A percentile compares a stretch with the other conserved stretches of the same genome.
These are phyloP conservation scores for Lutraria lutraria DNA, from an alignment of 2,888 invertebrate genomes.

Conservation along the genomic window DNA sequence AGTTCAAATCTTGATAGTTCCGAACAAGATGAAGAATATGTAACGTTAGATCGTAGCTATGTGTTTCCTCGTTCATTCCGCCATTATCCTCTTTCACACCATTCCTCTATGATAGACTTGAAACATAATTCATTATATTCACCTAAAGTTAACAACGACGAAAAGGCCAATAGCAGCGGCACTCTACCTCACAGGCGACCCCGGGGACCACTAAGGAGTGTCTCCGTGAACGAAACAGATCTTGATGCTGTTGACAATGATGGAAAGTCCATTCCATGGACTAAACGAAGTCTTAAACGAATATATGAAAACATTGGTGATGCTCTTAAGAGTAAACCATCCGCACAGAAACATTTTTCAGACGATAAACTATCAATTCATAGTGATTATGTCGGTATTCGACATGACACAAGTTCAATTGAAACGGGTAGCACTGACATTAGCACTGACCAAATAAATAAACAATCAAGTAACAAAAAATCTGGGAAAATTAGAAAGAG, in stretches of 20 bases:
- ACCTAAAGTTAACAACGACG: slow-evolving; percentile 67
- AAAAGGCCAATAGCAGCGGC: slow-evolving; percentile 43
- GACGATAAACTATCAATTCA: slow-evolving; percentile 58
- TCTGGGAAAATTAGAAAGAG: slow-evolving; percentile 66
- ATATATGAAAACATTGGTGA: slow-evolving; percentile 74
- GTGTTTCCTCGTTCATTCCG: slow-evolving; percentile 60
- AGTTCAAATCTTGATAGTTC: slow-evolving; percentile 71
- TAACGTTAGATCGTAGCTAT: slow-evolving; percentile 76
- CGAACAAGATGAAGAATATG: slow-evolving; percentile 75
- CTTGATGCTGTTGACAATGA: slow-evolving; percentile 64
- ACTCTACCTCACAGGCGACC: slow-evolving; percentile 60
- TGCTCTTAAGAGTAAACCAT: slow-evolving; percentile 54
- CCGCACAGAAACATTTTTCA: slow-evolving; percentile 31
- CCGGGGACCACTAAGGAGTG: slow-evolving; percentile 62
- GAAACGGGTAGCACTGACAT: slow-evolving; percentile 39
- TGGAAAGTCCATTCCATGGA: slow-evolving; percentile 62
- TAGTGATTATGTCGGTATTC: slow-evolving; percentile 64
- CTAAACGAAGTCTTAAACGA: slow-evolving; percentile 71
- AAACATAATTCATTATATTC: slow-evolving; percentile 70
- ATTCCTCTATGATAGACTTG: slow-evolving; percentile 74
- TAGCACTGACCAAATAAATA: slow-evolving; percentile 39
- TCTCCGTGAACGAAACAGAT: slow-evolving; percentile 67
- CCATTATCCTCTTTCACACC: slow-evolving; percentile 61
- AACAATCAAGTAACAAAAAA: slow-evolving; percentile 18
- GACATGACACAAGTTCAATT: slow-evolving; percentile 36